These are phyloP conservation scores for Eira barbara DNA, from an alignment of 2,113 vertebrate genomes.

Conservation along the genomic window DNA sequence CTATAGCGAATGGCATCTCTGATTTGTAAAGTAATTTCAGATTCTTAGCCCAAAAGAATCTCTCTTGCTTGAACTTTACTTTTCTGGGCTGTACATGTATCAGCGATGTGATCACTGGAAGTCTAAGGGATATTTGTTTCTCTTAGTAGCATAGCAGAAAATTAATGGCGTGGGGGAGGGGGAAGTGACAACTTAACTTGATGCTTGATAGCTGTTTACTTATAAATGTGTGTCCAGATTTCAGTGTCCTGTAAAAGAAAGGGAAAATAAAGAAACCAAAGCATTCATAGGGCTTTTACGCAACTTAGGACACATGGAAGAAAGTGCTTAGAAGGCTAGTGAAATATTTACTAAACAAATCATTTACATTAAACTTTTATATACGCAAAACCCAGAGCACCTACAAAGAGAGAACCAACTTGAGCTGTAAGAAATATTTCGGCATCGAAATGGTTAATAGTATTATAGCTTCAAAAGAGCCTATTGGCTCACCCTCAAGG, in stretches of 20 bases:
- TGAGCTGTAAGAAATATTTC: slow-evolving; percentile 71
- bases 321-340: slow-evolving; percentile 43
- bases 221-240: slow-evolving; percentile 23
- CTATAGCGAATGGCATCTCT: neutral
- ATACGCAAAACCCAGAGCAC: slow-evolving; percentile 44
- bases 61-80: neutral
- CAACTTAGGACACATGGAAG: neutral
- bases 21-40: slow-evolving; percentile 36
- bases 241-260: slow-evolving; percentile 10
- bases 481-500: slow-evolving; percentile 85
- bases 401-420: slow-evolving; percentile 61
- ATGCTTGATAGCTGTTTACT: slow-evolving; percentile 53
- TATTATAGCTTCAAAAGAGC: slow-evolving; percentile 83
- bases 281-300: neutral
- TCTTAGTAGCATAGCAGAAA: slow-evolving; percentile 52
- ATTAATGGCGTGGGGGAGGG: neutral
- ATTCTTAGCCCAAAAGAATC: slow-evolving; percentile 18
- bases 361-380: slow-evolving; percentile 53
- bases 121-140: slow-evolving; percentile 48
- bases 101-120: neutral
- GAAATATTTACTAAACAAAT: slow-evolving; percentile 56
- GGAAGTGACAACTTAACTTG: slow-evolving; percentile 41
- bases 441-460: slow-evolving; percentile 84
- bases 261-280: slow-evolving; percentile 11
- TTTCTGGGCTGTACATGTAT: slow-evolving; percentile 36